Percentiles rank a stretch among this genome's conserved stretches.
Evolutionary conservation across 1,140 invertebrate genomes (phyloP).

Genomic region (Vanessa tameamea): DNA sequence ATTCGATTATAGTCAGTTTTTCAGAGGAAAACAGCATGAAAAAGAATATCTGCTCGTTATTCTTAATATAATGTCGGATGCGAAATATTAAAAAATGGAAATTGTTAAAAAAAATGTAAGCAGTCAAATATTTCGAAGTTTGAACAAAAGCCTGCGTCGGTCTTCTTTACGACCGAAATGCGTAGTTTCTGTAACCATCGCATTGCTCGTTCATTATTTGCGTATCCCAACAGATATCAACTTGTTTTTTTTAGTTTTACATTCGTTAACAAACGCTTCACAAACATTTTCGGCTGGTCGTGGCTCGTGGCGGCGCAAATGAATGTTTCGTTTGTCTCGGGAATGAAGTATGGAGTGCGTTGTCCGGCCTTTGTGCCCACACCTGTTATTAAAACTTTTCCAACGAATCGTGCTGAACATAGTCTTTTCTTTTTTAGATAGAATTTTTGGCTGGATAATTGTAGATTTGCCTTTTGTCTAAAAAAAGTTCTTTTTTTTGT

Average conservation of each 20-base stretch:
- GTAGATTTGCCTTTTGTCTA: neutral
- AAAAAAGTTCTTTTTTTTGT: neutral
- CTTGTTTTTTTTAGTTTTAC: slow-evolving; percentile 37
- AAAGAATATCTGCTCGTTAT: neutral
- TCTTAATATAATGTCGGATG: neutral
- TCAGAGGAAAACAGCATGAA: neutral
- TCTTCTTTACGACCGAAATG: slow-evolving; percentile 21
- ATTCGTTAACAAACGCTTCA: slow-evolving; percentile 42
- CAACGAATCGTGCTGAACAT: slow-evolving; percentile 28
- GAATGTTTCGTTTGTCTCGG: slow-evolving; percentile 48
- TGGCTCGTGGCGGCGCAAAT: slow-evolving; percentile 38
- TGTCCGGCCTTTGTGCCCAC: slow-evolving; percentile 51
- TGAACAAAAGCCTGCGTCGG: slow-evolving; percentile 11
- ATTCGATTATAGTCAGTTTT: too few relatives aligned
- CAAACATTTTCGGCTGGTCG: slow-evolving; percentile 43
- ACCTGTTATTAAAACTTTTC: slow-evolving; percentile 60
- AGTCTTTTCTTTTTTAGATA: slow-evolving; percentile 30
- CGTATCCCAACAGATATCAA: slow-evolving; percentile 27
- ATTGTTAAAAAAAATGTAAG: neutral
- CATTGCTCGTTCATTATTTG: slow-evolving; percentile 34
- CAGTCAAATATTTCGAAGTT: slow-evolving; percentile 14
- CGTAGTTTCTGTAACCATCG: slow-evolving; percentile 21
- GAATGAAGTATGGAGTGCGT: slow-evolving; percentile 34
- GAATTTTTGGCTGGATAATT: slow-evolving; percentile 17
- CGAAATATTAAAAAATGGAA: neutral